These are phyloP conservation scores for Amphibalanus amphitrite DNA, from an alignment of 1,140 invertebrate species.

Conservation along the genomic window DNA sequence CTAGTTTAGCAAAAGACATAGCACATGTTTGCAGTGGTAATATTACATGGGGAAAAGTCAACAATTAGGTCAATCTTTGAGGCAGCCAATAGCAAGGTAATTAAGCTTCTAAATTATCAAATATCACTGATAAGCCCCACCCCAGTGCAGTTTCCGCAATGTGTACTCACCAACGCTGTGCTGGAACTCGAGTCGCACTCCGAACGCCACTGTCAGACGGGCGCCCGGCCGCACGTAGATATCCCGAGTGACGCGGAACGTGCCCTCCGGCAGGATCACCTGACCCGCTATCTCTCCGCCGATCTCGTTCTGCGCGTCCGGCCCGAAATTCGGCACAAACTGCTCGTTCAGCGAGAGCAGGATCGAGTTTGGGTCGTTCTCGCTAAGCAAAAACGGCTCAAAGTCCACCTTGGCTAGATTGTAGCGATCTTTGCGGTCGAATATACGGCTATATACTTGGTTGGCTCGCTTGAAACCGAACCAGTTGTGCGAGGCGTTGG, in stretches of 20 bases:
- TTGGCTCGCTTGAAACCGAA: slow-evolving; percentile 62
- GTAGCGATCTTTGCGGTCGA: slow-evolving; percentile 78
- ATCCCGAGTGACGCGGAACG: slow-evolving; percentile 39
- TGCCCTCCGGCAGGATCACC: slow-evolving; percentile 32
- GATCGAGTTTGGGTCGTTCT: slow-evolving; percentile 61
- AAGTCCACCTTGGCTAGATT: slow-evolving; percentile 75
- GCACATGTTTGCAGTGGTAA: no score
- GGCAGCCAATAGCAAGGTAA: no score
- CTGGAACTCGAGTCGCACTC: slow-evolving; percentile 55
- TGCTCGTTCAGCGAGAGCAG: slow-evolving; percentile 48
- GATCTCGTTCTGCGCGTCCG: slow-evolving; percentile 62
- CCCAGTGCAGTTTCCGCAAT: no score
- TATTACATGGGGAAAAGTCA: no score
- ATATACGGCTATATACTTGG: slow-evolving; percentile 50
- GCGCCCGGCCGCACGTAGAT: slow-evolving; percentile 79
- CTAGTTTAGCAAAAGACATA: no score
- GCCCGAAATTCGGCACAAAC: slow-evolving; percentile 51
- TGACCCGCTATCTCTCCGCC: slow-evolving; percentile 52
- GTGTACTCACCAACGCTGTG: slow-evolving; percentile 27
- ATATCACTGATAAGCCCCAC: no score
- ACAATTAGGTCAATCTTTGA: no score
- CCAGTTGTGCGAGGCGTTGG: slow-evolving; percentile 91
- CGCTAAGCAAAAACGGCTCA: slow-evolving; percentile 66
- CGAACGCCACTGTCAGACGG: slow-evolving; percentile 64
- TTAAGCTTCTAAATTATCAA: no score